A percentile compares a stretch with the other conserved stretches of the same genome.
These are phyloP conservation scores for Dendrolimus kikuchii DNA, from an alignment of 1,140 invertebrate species.

Conservation along the genomic window DNA sequence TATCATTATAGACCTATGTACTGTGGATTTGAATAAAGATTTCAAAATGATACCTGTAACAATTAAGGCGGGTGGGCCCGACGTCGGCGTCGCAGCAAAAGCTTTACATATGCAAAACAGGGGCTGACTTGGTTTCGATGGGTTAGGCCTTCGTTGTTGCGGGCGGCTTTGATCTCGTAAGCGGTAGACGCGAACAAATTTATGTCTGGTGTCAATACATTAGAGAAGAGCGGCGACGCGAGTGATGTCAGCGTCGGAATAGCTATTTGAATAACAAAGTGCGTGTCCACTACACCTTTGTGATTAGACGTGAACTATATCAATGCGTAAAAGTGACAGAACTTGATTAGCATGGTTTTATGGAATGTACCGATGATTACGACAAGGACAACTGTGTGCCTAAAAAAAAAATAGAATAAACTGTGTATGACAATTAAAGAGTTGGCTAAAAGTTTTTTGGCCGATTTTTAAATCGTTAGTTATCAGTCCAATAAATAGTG, in stretches of 20 bases:
- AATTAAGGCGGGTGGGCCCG: conserved; percentile 19
- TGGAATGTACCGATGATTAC: no score
- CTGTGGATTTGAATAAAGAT: conserved; percentile 16
- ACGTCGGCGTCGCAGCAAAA: conserved; percentile 1
- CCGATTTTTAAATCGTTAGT: no score
- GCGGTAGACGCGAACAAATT: conserved; percentile 28
- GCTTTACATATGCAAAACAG: conserved; percentile 34
- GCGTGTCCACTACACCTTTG: conserved; percentile 11
- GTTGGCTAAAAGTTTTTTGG: no score
- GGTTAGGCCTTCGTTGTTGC: neutral
- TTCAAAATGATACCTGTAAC: conserved; percentile 10
- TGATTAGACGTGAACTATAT: conserved; percentile 2
- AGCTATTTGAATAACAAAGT: conserved; percentile 28
- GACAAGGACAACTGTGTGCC: no score
- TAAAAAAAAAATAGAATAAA: no score
- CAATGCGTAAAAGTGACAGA: no score
- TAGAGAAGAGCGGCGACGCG: conserved; percentile 19
- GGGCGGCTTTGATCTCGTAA: conserved; percentile 21
- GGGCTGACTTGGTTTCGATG: conserved; percentile 8
- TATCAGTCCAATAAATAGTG: no score
- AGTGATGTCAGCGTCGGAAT: conserved; percentile 29
- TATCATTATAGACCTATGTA: no score
- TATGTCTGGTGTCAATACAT: conserved; percentile 31
- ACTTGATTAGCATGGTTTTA: no score
- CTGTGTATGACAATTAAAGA: no score